Evolutionary conservation across 2,113 vertebrate genomes (phyloP).

Genomic region (Cromileptes altivelis): DNA sequence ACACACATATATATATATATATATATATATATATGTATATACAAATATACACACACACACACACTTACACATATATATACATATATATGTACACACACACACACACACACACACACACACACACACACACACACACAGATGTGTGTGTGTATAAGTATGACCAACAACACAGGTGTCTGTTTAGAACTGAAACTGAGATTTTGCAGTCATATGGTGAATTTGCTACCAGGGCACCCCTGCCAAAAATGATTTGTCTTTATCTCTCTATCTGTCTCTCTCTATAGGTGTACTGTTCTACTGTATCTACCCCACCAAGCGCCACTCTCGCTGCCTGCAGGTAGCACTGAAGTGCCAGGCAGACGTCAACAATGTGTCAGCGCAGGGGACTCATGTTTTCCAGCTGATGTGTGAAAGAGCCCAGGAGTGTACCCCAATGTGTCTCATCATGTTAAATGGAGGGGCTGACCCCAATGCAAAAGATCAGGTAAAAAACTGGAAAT

Average conservation of each 20-base stretch:
- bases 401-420: constrained; percentile 89
- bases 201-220: no score
- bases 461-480: constrained; percentile 89
- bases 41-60: no score
- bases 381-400: constrained; percentile 89
- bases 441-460: constrained; percentile 89
- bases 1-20: no score
- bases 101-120: no score
- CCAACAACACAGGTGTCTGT: no score
- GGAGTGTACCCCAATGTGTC: constrained; percentile 85
- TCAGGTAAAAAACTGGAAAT: constrained; percentile 66
- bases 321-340: constrained; percentile 87
- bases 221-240: no score
- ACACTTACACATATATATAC: no score
- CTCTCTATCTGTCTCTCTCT: neutral
- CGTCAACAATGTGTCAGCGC: constrained; percentile 86
- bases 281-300: constrained; percentile 94
- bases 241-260: neutral
- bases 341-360: constrained; percentile 88
- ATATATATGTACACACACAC: no score
- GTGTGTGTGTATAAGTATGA: no score
- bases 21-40: no score
- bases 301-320: constrained; percentile 88
- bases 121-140: no score
- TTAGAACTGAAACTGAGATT: no score